Evolutionary conservation across 2,888 invertebrate species (phyloP).

Genomic region (Alloplasta piceator): DNA sequence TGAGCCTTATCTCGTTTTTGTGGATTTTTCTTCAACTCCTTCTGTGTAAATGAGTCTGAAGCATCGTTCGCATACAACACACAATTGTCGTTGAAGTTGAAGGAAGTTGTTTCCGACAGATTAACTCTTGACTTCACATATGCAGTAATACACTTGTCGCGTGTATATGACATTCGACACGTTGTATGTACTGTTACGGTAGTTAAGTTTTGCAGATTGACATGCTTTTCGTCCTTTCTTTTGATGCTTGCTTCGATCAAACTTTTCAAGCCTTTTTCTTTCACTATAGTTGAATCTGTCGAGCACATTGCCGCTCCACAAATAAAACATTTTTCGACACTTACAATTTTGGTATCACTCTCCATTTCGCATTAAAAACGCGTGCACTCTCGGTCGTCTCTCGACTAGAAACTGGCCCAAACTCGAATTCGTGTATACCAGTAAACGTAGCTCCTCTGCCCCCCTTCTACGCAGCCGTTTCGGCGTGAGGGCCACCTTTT

Average conservation of each 20-base stretch:
- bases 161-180: slow-evolving; percentile 36
- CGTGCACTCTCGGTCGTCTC: slow-evolving; percentile 1
- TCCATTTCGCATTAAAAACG: background rate
- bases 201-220: slow-evolving; percentile 9
- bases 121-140: background rate
- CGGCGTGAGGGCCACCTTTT: background rate
- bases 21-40: background rate
- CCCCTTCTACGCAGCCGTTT: background rate
- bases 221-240: slow-evolving; percentile 42
- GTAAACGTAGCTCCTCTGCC: background rate
- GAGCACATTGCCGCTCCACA: background rate
- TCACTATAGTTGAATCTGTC: slow-evolving; percentile 1
- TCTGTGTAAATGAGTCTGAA: background rate
- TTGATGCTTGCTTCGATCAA: slow-evolving; percentile 34
- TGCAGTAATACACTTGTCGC: background rate
- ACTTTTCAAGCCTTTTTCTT: slow-evolving; percentile 29
- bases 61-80: background rate
- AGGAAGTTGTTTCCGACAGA: background rate
- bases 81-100: slow-evolving; percentile 2
- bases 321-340: background rate
- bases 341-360: background rate
- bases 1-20: background rate
- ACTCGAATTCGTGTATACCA: no score
- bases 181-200: slow-evolving; percentile 36
- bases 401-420: background rate